These are phyloP conservation scores for Epinephelus lanceolatus DNA, from an alignment of 2,113 vertebrate species.

Conservation along the genomic window DNA sequence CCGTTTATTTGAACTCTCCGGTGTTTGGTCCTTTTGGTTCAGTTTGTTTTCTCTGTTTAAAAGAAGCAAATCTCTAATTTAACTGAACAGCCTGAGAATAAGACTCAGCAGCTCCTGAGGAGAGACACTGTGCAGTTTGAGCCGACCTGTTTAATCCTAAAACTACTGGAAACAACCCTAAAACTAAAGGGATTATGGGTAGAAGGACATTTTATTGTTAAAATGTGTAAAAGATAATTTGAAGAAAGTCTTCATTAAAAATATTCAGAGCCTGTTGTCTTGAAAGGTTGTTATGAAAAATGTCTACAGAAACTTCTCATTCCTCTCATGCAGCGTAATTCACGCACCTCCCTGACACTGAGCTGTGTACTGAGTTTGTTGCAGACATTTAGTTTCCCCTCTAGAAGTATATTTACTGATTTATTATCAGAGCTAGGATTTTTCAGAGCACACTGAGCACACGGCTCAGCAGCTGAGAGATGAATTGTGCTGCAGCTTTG, in stretches of 20 bases:
- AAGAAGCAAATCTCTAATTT: slow-evolving; percentile 30
- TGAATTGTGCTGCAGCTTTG: no score
- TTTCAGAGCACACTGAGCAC: not conserved
- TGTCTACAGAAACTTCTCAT: no score
- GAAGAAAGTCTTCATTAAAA: no score
- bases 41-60: slow-evolving; percentile 38
- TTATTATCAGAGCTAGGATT: not conserved
- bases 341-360: no score
- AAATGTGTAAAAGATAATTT: no score
- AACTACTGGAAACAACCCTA: slow-evolving; percentile 28
- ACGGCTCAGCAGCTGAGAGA: no score
- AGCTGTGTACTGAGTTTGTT: no score
- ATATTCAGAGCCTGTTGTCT: no score
- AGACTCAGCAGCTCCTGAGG: slow-evolving; percentile 15
- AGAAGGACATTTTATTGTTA: not conserved
- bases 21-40: slow-evolving; percentile 14
- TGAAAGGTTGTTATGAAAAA: not conserved
- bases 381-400: no score
- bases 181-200: not conserved
- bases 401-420: not conserved
- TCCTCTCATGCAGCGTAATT: no score
- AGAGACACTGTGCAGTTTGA: slow-evolving; percentile 12
- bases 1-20: slow-evolving; percentile 25
- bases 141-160: slow-evolving; percentile 21
- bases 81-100: slow-evolving; percentile 19